Evolutionary conservation across 2,888 invertebrate species (phyloP).

Genomic region (Cynaeus angustus): DNA sequence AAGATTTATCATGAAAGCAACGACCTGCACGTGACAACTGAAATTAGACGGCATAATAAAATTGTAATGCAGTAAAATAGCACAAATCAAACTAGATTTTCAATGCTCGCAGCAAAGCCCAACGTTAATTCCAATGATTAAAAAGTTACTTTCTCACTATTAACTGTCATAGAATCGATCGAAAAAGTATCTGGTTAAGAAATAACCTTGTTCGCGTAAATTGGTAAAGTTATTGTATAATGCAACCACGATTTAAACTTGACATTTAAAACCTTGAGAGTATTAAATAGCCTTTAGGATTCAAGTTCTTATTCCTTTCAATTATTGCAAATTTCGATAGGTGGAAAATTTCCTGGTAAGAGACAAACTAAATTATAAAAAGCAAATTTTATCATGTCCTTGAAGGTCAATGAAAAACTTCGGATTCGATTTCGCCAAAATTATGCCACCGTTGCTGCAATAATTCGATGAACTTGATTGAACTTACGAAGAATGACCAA

Average conservation of each 20-base stretch:
- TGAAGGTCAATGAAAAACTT: no score
- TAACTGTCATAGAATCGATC: constrained; percentile 7
- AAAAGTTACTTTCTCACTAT: constrained; percentile 25
- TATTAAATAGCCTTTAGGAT: constrained; percentile 28
- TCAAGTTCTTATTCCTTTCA: constrained; percentile 32
- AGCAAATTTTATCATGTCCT: no score
- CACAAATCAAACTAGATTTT: not conserved
- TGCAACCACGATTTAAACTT: constrained; percentile 42
- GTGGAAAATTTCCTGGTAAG: not conserved
- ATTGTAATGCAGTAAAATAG: not conserved
- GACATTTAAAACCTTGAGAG: constrained; percentile 42
- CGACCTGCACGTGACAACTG: no score
- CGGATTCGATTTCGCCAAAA: no score
- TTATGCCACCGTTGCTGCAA: no score
- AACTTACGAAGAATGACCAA: constrained; percentile 55
- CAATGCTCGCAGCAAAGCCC: not conserved
- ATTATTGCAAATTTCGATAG: constrained; percentile 26
- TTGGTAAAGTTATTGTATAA: constrained; percentile 42
- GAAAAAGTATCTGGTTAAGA: constrained; percentile 28
- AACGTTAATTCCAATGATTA: constrained; percentile 1
- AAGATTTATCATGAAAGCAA: no score
- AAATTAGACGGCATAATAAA: not conserved
- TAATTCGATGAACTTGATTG: constrained; percentile 54
- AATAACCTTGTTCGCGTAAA: constrained; percentile 42
- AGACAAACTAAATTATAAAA: not conserved